Percentiles rank a stretch among this genome's conserved stretches.
These are phyloP conservation scores for Corynorhinus townsendii DNA, from an alignment of 2,113 vertebrate genomes.

Conservation along the genomic window DNA sequence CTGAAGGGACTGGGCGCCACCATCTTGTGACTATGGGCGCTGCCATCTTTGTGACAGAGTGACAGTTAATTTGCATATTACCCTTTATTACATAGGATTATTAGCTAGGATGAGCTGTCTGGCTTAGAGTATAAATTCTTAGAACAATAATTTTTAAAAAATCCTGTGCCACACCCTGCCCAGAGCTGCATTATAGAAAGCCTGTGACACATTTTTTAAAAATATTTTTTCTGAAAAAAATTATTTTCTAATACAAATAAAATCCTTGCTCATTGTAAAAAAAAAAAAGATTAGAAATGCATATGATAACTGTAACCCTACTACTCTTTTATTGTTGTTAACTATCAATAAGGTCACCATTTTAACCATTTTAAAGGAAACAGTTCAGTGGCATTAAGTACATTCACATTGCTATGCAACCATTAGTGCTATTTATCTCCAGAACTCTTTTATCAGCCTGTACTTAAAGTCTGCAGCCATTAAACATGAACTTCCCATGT, in stretches of 20 bases:
- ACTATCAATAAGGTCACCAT: not conserved
- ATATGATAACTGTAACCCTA: not conserved
- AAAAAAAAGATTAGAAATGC: not conserved
- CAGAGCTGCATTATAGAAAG: not conserved
- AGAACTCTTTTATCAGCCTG: not conserved
- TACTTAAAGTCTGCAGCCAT: not conserved
- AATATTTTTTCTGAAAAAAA: not conserved
- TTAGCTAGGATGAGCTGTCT: not conserved
- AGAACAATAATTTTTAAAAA: not conserved
- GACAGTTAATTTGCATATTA: too few relatives aligned
- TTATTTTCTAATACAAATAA: not conserved
- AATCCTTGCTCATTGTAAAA: not conserved
- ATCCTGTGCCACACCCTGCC: not conserved
- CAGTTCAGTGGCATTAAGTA: not conserved
- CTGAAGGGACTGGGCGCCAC: too few relatives aligned
- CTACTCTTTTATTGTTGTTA: not conserved
- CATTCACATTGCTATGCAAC: not conserved
- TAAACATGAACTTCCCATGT: not conserved
- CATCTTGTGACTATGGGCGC: too few relatives aligned
- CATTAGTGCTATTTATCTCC: not conserved
- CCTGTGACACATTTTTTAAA: not conserved
- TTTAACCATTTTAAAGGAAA: not conserved
- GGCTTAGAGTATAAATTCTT: conserved; percentile 2
- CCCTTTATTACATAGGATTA: too few relatives aligned
- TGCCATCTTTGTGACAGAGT: too few relatives aligned